Conservation (phyloP, 2,797 vertebrate genomes). For the Myoxocephalus aenaeus region DNA sequence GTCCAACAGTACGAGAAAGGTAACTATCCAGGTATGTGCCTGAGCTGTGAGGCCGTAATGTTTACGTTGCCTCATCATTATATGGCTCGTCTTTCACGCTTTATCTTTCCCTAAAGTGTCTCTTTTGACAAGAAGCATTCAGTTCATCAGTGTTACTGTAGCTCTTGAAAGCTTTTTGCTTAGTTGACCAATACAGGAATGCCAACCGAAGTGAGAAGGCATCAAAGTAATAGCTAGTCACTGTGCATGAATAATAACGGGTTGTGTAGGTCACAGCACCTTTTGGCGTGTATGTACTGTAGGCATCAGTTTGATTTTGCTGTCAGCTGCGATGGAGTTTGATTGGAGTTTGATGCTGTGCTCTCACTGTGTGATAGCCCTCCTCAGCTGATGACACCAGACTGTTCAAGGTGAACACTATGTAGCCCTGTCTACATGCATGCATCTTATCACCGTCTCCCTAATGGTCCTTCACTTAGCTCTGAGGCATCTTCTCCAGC, state of each 20-base stretch:
- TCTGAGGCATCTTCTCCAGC: constrained; percentile 74
- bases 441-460: constrained; percentile 76
- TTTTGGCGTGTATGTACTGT: constrained; percentile 54
- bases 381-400: constrained; percentile 72
- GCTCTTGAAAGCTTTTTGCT: constrained; percentile 74
- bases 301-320: constrained; percentile 71
- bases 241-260: constrained; percentile 73
- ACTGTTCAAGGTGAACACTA: constrained; percentile 78
- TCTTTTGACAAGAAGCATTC: constrained; percentile 60
- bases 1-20: constrained; percentile 7
- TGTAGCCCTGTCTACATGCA: constrained; percentile 72
- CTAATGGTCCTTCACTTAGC: constrained; percentile 79
- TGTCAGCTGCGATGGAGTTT: constrained; percentile 72
- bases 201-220: constrained; percentile 60
- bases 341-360: constrained; percentile 76
- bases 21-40: constrained; percentile 15
- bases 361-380: constrained; percentile 73
- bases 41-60: constrained; percentile 26
- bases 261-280: constrained; percentile 68
- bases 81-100: constrained; percentile 13
- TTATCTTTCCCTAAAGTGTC: constrained; percentile 50
- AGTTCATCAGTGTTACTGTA: constrained; percentile 54
- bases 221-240: constrained; percentile 66
- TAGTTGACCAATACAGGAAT: constrained; percentile 67
- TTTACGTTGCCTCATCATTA: constrained; percentile 36